Evolutionary conservation across 2,113 vertebrate genomes (phyloP).

Genomic region (Romanogobio albipinnatus): DNA sequence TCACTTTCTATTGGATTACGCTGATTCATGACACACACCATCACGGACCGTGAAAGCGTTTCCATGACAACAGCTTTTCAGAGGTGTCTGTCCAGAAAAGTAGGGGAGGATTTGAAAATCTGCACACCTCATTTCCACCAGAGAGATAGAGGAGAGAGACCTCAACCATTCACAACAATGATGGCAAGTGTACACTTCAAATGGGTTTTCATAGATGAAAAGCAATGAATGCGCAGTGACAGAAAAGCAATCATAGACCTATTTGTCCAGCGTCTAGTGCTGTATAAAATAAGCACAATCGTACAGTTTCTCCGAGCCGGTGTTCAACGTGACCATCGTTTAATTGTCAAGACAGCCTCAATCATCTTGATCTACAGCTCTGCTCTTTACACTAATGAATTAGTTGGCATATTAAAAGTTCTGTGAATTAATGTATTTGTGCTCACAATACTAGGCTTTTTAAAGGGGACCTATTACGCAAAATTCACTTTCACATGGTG

Average conservation of each 20-base stretch:
- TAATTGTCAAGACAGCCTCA: not conserved
- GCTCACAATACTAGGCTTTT: not conserved
- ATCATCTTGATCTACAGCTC: not conserved
- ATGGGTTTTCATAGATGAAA: constrained; percentile 6
- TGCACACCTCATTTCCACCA: constrained; percentile 56
- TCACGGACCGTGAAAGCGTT: constrained; percentile 64
- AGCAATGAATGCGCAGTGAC: constrained; percentile 15
- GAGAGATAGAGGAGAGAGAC: not conserved
- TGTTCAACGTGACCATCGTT: not conserved
- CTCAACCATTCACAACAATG: constrained; percentile 18
- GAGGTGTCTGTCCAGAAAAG: constrained; percentile 58
- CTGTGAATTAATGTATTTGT: not conserved
- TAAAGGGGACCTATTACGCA: too few species aligned
- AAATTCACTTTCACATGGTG: too few species aligned
- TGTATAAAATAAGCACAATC: not conserved
- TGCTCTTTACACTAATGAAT: not conserved
- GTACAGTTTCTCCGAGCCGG: not conserved
- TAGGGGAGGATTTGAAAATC: constrained; percentile 57
- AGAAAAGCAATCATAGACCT: constrained; percentile 46
- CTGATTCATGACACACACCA: constrained; percentile 50
- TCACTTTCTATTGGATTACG: constrained; percentile 52
- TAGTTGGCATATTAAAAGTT: not conserved
- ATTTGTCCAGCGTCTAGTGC: constrained; percentile 27
- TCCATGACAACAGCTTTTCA: constrained; percentile 69
- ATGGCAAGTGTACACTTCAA: not conserved